phyloP scores from a whole-genome alignment of 2,113 vertebrate species.

The Cyphomyrus discorhynchus region DNA sequence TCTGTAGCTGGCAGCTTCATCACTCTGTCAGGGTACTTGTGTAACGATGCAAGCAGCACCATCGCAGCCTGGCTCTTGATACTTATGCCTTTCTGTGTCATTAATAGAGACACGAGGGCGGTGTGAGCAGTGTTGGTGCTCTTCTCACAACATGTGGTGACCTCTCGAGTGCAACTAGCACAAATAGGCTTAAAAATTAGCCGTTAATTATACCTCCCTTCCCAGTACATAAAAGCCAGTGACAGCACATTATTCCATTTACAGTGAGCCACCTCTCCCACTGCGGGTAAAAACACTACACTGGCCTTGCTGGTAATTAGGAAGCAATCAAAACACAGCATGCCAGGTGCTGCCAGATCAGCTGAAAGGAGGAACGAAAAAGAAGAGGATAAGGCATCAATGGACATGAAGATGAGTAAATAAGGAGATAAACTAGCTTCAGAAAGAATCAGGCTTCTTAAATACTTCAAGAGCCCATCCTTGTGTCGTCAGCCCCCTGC shows the following conservation, averaged over 20 bases:
- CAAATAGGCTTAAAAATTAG: neutral
- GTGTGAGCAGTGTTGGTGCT: neutral
- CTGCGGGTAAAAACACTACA: neutral
- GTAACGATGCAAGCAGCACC: neutral
- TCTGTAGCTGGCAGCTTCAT: neutral
- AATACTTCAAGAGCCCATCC: neutral
- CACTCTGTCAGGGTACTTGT: neutral
- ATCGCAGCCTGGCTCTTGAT: neutral
- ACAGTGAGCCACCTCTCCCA: neutral
- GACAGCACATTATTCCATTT: neutral
- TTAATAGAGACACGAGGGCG: neutral
- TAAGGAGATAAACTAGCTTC: neutral
- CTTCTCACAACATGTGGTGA: neutral
- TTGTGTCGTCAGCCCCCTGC: neutral
- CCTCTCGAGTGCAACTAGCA: neutral
- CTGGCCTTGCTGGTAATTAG: neutral
- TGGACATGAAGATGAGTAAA: neutral
- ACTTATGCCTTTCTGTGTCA: neutral
- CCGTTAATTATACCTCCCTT: neutral
- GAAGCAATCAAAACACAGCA: neutral
- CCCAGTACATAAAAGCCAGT: neutral
- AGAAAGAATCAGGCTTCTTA: neutral
- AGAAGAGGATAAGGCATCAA: neutral
- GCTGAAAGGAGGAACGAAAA: neutral
- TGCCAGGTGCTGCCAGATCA: neutral